Conservation (phyloP, 2,888 invertebrate genomes). For the Watsonalla binaria region DNA sequence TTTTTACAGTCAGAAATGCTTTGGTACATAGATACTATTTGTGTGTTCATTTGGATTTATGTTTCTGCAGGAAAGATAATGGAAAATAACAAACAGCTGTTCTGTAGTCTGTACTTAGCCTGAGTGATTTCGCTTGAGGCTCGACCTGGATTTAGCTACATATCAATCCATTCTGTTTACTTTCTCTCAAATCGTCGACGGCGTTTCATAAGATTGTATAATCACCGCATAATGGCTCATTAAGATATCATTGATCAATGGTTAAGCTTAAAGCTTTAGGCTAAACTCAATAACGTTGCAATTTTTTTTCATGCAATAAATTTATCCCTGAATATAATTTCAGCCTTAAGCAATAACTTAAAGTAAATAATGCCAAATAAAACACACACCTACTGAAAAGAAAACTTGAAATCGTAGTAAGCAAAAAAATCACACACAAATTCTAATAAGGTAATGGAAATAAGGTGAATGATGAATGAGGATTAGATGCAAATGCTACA, state of each 20-base stretch:
- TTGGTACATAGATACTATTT: too few relatives aligned
- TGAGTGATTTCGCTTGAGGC: neutral
- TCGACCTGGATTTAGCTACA: slow-evolving; percentile 9
- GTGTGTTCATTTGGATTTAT: too few relatives aligned
- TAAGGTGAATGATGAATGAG: slow-evolving; percentile 29
- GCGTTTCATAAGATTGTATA: slow-evolving; percentile 38
- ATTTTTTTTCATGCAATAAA: too few relatives aligned
- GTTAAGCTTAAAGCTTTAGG: slow-evolving; percentile 1
- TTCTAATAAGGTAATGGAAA: slow-evolving; percentile 14
- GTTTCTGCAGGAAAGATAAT: neutral
- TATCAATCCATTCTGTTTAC: slow-evolving; percentile 22
- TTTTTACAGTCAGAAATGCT: too few relatives aligned
- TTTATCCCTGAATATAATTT: too few relatives aligned
- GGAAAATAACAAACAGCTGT: neutral
- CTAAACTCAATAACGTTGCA: neutral
- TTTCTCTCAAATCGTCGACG: slow-evolving; percentile 34
- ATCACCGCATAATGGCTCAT: slow-evolving; percentile 39
- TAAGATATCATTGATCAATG: slow-evolving; percentile 18
- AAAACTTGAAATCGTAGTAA: neutral
- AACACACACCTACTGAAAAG: too few relatives aligned
- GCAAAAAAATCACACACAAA: slow-evolving; percentile 20
- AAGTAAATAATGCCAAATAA: too few relatives aligned
- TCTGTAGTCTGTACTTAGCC: neutral
- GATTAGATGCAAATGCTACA: slow-evolving; percentile 49
- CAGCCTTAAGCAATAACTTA: too few relatives aligned